These are phyloP conservation scores for Scrobipalpa atriplicella DNA, from an alignment of 2,888 invertebrate genomes.

Conservation along the genomic window DNA sequence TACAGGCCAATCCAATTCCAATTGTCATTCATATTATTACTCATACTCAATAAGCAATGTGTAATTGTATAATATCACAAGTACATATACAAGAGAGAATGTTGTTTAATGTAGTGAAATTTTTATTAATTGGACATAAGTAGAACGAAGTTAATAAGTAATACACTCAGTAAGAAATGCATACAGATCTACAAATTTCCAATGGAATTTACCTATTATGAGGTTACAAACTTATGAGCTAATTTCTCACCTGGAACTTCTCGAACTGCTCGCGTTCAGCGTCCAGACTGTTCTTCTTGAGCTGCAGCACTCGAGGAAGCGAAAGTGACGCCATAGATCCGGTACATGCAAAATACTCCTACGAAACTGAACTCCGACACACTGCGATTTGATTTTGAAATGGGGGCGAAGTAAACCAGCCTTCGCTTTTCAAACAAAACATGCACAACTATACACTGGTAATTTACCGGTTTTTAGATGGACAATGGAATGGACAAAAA, in stretches of 20 bases:
- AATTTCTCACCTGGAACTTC: slow-evolving; percentile 87
- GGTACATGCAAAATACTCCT: slow-evolving; percentile 59
- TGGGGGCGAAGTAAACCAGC: slow-evolving; percentile 34
- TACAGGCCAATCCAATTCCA: no score
- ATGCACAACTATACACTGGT: slow-evolving; percentile 23
- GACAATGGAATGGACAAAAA: no score
- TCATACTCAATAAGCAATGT: no score
- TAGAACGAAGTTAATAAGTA: no score
- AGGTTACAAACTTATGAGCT: neutral
- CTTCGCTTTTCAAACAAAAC: neutral
- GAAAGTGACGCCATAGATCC: slow-evolving; percentile 88
- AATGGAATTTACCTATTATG: neutral
- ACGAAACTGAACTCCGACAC: slow-evolving; percentile 43
- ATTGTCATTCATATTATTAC: no score
- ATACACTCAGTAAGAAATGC: no score
- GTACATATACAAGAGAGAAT: no score
- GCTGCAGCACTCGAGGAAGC: slow-evolving; percentile 87
- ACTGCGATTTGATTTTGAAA: slow-evolving; percentile 40
- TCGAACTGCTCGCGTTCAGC: slow-evolving; percentile 92
- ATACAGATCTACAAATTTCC: neutral
- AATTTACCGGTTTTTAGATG: no score
- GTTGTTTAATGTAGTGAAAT: no score
- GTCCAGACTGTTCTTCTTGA: slow-evolving; percentile 89
- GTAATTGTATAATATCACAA: no score
- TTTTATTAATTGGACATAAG: no score